Base-by-base conservation (phyloP, 2,113 vertebrate genomes). In the Origma solitaria region DNA sequence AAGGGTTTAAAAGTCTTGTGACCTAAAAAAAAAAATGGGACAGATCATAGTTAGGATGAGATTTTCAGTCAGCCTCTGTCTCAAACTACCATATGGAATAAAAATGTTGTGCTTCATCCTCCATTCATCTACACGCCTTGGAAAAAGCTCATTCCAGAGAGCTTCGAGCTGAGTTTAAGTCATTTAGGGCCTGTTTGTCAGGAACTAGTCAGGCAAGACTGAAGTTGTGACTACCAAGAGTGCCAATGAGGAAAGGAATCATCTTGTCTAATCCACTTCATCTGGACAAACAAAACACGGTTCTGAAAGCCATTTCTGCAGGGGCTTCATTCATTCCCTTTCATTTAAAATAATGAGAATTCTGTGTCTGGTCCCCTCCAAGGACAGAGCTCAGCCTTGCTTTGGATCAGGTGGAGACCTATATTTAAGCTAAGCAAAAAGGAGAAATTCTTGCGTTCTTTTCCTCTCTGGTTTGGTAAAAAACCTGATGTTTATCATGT, bases 171-270 rank as follows among this genome's bases (percentile, higher is more conserved):
- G 42, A 90, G 42, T 78, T 94, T 83, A 80, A 77, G 66, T 90
- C 42, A 90, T 77, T 81, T 42, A 78, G 50, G 64, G 53, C 76
- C 83, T 90, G 79, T 86, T 93, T 80, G 77, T 90, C 88, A 93
- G 86, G 88, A 93, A 94, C 86, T 54, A 83, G 86, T 93, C 76
- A 65, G 58, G 76, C 86, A 92, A 68, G 80, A 73, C 51, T 70
- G 42, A 92, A 65, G 78, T 92, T 73, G 71, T 95, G 90, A 90
- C 90, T 90, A 94, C 86, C 50, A 47, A 54, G 60, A 60, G 77
- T 73, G 45, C 56, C 71, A 80, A 92, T 44, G 80, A 96, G 92
- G 88, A 92, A 94, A 72, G 60, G 50, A 80, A 80, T 56, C 7
- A 12, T 17, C 42, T 37, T 24, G n/a, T 54, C 31, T 25, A 54